Base-by-base conservation (phyloP, 2,113 vertebrate genomes). In the Epinephelus cyanopodus region DNA sequence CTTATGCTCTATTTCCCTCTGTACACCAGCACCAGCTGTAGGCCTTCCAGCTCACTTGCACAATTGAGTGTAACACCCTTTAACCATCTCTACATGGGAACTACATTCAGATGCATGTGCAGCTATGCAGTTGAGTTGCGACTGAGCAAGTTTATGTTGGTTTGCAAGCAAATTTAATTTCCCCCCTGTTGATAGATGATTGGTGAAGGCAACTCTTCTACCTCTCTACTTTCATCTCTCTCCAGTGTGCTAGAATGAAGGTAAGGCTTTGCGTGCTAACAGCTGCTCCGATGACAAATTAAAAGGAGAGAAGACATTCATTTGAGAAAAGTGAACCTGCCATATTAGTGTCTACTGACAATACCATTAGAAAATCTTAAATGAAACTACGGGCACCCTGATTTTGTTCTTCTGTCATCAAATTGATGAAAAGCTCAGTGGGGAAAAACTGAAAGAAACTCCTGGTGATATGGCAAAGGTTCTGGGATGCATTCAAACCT, bases 11-110 rank as follows among this genome's bases (percentile, higher is more conserved):
- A 79, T 27, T 84, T 88, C 74, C 3, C 39, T 48, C 45, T 61
- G 65, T 78, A 67, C 45, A 64, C 52, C 57, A 74, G 54, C 64
- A 80, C 56, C 81, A 86, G 74, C 73, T 89, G 72, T 67, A 68
- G 6, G 19, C 83, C 75, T 79, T 78, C 23, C 47, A 72, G 83
- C 66, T 81, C 48, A 63, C 68, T 67, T 48, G 68, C 45, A 71
- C 47, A 53, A 29, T 68, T 73, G 25, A 72, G n/a, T 73, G 27
- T 62, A 70, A 56, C 47, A 18, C 11, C 25, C 62, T 84, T 66
- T 47, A 89, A 57, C 56, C 48, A 54, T 69, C 29, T 77, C 23
- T 57, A 33, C 19, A 73, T 39, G 15, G 42, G 63, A 79, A 25
- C 50, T 27, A 60, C 61, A 82, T 82, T 61, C 17, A 60, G 18